Base-by-base conservation (phyloP, 2,888 invertebrate genomes). In the Leptopilina drosophilae region DNA sequence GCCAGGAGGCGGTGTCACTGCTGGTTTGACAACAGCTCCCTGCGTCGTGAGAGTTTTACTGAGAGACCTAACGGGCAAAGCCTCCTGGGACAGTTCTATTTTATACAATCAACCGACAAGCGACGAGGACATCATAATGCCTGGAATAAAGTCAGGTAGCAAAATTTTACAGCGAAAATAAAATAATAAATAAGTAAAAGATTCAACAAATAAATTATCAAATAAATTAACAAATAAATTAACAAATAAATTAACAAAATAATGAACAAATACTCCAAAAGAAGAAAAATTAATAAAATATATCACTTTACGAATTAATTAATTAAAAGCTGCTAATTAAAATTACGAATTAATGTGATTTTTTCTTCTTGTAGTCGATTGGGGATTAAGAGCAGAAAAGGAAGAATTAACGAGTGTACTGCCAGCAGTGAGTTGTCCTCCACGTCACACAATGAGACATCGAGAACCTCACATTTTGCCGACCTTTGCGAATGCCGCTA, bases 41-140 rank as follows among this genome's bases (percentile, higher is more conserved):
- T 91, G 91, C 15, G 87, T 90, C 80, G 97, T 97, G 78, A 94
- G 99, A 56, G 95, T 98, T 33, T 93, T 99, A 14, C 93, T 98
- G 81, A 94, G 99, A 9, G 98, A 98, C 92, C 93, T 98, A 78
- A 96, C 97, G 49, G 98, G 99, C 75, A 99, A 98, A 93, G 97
- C 97, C 76, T 97, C 97, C 87, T 99, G 99, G 98, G 98, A 99
- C 92, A 97, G 97, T 62, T 97, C 98, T 0, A 96, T 98, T 80
- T 93, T 99, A 0, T 97, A 97, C 92, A 95, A 96, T 89, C 95
- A 96, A 87, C 96, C 96, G 0, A 87, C 82, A 11, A 64, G 80
- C 5, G 89, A 89, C 49, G 88, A 88, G 1, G 88, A 90, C 62
- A 40, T 84, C 53, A 83, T 88, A 15, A 12, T 86, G 20, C 81